A percentile compares a stretch with the other conserved stretches of the same genome.
These are phyloP conservation scores for Arrhopalites spinosus DNA, from an alignment of 2,888 invertebrate genomes.

Conservation along the genomic window DNA sequence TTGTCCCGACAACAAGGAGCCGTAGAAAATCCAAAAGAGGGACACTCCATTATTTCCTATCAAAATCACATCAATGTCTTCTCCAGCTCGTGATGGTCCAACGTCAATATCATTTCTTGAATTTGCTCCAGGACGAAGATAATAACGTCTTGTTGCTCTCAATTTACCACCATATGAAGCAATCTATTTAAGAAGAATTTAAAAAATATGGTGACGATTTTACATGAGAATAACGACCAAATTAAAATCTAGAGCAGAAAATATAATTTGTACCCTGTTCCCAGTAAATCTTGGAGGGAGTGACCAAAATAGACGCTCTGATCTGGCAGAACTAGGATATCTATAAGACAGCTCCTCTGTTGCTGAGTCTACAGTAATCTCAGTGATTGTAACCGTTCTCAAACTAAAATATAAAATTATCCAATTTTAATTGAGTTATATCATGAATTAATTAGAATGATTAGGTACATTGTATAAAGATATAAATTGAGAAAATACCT, in stretches of 20 bases:
- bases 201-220: too few relatives aligned
- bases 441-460: too few relatives aligned
- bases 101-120: conserved; percentile 58
- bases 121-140: conserved; percentile 64
- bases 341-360: conserved; percentile 48
- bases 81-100: conserved; percentile 62
- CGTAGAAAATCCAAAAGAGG: conserved; percentile 75
- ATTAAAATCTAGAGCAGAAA: too few relatives aligned
- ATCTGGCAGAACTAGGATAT: conserved; percentile 57
- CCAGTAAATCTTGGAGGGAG: conserved; percentile 70
- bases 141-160: conserved; percentile 73
- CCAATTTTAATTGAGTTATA: too few relatives aligned
- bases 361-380: conserved; percentile 43
- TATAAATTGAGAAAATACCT: conserved; percentile 59
- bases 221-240: too few relatives aligned
- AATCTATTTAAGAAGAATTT: conserved; percentile 62
- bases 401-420: conserved; percentile 33
- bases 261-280: conserved; percentile 61
- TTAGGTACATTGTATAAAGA: too few relatives aligned
- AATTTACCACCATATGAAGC: conserved; percentile 86
- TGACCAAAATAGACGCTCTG: conserved; percentile 73
- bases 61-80: conserved; percentile 81
- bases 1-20: conserved; percentile 64
- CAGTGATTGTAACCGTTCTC: conserved; percentile 45
- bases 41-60: conserved; percentile 74